These are phyloP conservation scores for Apotomis turbidana DNA, from an alignment of 2,888 invertebrate species.

Conservation along the genomic window DNA sequence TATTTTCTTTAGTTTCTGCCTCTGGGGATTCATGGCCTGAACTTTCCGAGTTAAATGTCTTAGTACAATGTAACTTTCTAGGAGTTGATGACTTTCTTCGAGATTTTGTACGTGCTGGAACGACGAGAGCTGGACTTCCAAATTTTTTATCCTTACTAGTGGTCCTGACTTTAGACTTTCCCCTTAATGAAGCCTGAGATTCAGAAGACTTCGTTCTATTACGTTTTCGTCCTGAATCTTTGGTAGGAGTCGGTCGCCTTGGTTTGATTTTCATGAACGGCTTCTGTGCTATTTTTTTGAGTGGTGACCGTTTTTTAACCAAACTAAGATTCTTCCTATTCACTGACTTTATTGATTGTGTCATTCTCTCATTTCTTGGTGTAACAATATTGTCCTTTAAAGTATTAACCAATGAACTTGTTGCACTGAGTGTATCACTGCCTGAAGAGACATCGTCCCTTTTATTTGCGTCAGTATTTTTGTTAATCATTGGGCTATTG, in stretches of 20 bases:
- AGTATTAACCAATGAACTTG: conserved; percentile 52
- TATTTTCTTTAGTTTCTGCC: conserved; percentile 44
- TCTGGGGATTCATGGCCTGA: conserved; percentile 63
- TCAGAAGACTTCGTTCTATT: conserved; percentile 52
- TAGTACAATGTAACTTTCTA: conserved; percentile 72
- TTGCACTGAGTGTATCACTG: conserved; percentile 56
- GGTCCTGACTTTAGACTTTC: conserved; percentile 42
- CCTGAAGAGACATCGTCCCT: conserved; percentile 52
- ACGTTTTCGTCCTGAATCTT: conserved; percentile 54
- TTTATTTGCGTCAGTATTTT: conserved; percentile 53
- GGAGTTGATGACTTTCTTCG: conserved; percentile 80
- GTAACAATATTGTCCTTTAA: conserved; percentile 46
- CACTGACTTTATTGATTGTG: conserved; percentile 48
- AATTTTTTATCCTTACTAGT: conserved; percentile 57
- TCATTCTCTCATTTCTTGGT: conserved; percentile 49
- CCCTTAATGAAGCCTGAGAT: conserved; percentile 47
- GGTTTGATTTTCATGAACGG: conserved; percentile 74
- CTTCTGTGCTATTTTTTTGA: conserved; percentile 62
- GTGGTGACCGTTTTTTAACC: conserved; percentile 58
- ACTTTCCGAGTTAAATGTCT: conserved; percentile 66
- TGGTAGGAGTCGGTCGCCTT: conserved; percentile 65
- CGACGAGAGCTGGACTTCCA: conserved; percentile 46
- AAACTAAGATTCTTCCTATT: conserved; percentile 49
- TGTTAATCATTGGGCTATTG: conserved; percentile 51
- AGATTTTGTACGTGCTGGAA: conserved; percentile 67